These are phyloP conservation scores for Rhaphigaster nebulosa DNA, from an alignment of 2,888 invertebrate species.

Conservation along the genomic window DNA sequence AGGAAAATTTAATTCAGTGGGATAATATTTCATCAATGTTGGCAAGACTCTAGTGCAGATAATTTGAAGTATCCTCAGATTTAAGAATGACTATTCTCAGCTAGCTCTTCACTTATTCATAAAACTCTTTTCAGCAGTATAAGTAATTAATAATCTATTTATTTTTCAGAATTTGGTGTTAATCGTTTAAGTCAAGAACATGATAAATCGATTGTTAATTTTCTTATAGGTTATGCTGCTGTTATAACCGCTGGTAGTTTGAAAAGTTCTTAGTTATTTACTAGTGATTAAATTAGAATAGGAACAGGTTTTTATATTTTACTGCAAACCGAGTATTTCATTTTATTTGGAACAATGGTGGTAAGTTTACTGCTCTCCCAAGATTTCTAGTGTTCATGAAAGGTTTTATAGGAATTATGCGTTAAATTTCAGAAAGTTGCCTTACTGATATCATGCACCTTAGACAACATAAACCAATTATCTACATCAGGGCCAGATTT, in stretches of 20 bases:
- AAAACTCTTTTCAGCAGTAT: background rate
- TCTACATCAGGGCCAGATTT: constrained; percentile 60
- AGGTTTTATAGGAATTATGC: background rate
- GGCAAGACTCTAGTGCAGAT: background rate
- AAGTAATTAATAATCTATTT: background rate
- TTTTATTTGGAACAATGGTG: constrained; percentile 54
- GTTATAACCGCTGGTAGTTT: background rate
- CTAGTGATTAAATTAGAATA: background rate
- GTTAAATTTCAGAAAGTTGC: constrained; percentile 60
- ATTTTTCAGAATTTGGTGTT: background rate
- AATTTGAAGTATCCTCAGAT: background rate
- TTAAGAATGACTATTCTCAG: background rate
- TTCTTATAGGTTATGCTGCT: background rate
- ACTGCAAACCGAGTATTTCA: background rate
- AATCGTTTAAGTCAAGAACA: background rate
- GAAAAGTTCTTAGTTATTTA: background rate
- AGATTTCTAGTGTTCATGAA: background rate
- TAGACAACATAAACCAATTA: constrained; percentile 60
- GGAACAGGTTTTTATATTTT: background rate
- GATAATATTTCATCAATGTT: background rate
- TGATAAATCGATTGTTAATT: background rate
- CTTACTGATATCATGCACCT: constrained; percentile 58
- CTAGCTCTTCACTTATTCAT: background rate
- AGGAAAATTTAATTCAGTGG: background rate
- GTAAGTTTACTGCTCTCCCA: constrained; percentile 30